phyloP scores from a whole-genome alignment of 2,888 invertebrate genomes.

The Cataglyphis altisquamis region DNA sequence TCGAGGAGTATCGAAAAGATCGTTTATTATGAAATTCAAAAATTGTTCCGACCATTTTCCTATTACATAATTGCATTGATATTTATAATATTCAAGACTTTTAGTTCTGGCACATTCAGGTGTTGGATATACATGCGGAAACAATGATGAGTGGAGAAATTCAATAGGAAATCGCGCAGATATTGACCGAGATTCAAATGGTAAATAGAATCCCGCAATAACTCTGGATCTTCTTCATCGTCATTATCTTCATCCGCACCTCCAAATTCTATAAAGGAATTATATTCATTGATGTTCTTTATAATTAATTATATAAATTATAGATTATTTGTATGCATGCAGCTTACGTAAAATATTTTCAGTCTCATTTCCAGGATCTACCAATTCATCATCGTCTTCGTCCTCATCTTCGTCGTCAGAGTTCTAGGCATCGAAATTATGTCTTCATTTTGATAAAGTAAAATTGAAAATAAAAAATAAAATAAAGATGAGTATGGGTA shows the following conservation, averaged over 20 bases:
- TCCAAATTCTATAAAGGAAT: constrained; percentile 57
- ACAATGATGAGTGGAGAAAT: constrained; percentile 89
- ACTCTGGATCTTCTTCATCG: constrained; percentile 87
- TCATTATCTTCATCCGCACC: constrained; percentile 65
- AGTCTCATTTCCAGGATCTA: constrained; percentile 80
- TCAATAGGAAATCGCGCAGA: constrained; percentile 89
- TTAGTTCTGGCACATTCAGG: constrained; percentile 88
- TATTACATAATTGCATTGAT: constrained; percentile 76
- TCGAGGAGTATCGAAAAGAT: constrained; percentile 24
- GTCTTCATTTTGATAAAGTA: constrained; percentile 13
- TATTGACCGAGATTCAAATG: constrained; percentile 89
- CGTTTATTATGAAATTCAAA: constrained; percentile 77
- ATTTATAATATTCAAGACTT: constrained; percentile 85
- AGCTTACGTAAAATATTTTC: constrained; percentile 76
- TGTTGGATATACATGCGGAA: constrained; percentile 89
- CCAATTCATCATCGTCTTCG: constrained; percentile 75
- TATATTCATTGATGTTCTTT: neutral
- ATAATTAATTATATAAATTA: neutral
- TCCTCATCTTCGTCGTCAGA: constrained; percentile 86
- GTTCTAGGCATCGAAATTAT: constrained; percentile 68
- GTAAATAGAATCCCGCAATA: constrained; percentile 89
- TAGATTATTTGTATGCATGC: neutral
- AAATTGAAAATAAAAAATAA: constrained; percentile 3
- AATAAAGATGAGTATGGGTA: neutral
- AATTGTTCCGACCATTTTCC: constrained; percentile 52